Conservation (phyloP, 2,888 invertebrate species). For the Isotomurus palustris region DNA sequence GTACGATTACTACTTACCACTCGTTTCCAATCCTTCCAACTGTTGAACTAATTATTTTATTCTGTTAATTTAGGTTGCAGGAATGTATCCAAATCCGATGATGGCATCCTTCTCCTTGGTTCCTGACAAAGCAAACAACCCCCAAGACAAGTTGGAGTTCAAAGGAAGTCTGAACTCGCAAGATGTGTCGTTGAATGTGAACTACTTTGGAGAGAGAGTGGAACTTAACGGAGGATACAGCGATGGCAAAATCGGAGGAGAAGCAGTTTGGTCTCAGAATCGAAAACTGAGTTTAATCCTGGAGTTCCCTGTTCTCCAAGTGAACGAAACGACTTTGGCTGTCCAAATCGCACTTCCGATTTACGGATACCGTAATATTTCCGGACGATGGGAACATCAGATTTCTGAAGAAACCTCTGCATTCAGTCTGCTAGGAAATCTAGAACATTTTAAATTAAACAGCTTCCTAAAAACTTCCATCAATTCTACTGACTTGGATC, state of each 20-base stretch:
- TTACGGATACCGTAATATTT: constrained; percentile 21
- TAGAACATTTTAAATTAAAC: no score
- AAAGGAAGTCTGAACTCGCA: constrained; percentile 27
- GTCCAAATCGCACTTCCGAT: constrained; percentile 34
- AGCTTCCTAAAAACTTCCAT: no score
- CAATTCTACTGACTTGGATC: no score
- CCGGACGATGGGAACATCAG: constrained; percentile 4
- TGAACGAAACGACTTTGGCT: constrained; percentile 10
- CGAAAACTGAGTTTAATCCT: constrained; percentile 25
- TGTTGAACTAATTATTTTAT: neutral
- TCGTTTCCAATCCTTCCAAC: neutral
- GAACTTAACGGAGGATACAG: constrained; percentile 27
- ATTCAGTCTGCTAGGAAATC: neutral
- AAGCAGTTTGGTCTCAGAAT: constrained; percentile 21
- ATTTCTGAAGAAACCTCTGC: neutral
- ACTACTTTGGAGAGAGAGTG: constrained; percentile 40
- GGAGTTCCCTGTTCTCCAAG: constrained; percentile 14
- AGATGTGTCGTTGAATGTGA: constrained; percentile 11
- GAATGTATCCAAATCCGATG: constrained; percentile 31
- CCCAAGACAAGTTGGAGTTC: constrained; percentile 35
- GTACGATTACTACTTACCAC: constrained; percentile 25
- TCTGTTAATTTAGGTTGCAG: constrained; percentile 25
- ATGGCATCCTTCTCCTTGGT: constrained; percentile 21
- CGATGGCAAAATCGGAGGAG: constrained; percentile 16
- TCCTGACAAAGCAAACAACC: constrained; percentile 45